Evolutionary conservation across 2,113 vertebrate genomes (phyloP).

Genomic region (Uria lomvia): DNA sequence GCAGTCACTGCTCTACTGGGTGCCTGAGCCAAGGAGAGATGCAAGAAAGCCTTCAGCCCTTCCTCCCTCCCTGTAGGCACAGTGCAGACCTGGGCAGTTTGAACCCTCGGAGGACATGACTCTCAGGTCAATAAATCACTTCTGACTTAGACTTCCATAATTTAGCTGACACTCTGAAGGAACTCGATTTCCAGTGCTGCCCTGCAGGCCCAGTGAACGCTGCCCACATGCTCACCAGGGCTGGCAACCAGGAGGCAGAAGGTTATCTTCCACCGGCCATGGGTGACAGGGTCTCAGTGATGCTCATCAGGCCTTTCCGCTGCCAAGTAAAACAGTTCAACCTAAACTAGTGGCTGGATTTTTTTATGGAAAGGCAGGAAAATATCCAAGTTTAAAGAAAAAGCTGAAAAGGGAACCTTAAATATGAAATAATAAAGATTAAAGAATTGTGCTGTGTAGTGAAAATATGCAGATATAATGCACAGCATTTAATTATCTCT

Average conservation of each 20-base stretch:
- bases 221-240: background rate
- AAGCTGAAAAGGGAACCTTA: background rate
- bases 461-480: background rate
- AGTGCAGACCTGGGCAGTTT: background rate
- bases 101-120: background rate
- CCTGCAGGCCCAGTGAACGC: background rate
- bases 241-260: background rate
- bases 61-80: background rate
- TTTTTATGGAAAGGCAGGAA: background rate
- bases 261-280: background rate
- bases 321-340: background rate
- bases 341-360: background rate
- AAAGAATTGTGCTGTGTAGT: background rate
- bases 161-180: background rate
- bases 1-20: background rate
- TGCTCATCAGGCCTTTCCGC: background rate
- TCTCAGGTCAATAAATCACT: background rate
- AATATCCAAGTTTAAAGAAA: background rate
- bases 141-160: background rate
- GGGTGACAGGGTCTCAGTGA: background rate
- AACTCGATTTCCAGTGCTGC: background rate
- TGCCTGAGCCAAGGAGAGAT: background rate
- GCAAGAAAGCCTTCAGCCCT: background rate
- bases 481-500: background rate
- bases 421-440: background rate